Evolutionary conservation across 2,888 invertebrate genomes (phyloP).

Genomic region (Trimorus sp.): DNA sequence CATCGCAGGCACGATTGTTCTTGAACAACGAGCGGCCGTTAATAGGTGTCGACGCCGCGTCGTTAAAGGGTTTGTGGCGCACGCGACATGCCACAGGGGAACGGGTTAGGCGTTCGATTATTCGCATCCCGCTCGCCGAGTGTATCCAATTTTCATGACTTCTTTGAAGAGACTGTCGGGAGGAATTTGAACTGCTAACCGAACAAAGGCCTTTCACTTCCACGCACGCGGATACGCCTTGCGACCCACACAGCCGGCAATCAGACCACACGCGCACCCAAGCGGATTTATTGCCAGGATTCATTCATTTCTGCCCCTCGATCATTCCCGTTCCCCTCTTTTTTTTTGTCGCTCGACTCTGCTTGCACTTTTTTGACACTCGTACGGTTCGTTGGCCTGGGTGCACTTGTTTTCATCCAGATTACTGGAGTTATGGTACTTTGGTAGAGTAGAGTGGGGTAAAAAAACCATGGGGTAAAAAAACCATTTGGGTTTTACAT

Average conservation of each 20-base stretch:
- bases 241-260: slow-evolving; percentile 65
- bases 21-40: slow-evolving; percentile 11
- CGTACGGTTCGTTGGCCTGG: no score
- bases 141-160: slow-evolving; percentile 66
- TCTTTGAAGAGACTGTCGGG: slow-evolving; percentile 57
- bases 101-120: slow-evolving; percentile 43
- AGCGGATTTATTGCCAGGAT: slow-evolving; percentile 57
- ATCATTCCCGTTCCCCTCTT: background rate
- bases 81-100: slow-evolving; percentile 30
- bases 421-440: no score
- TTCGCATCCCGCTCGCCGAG: slow-evolving; percentile 37
- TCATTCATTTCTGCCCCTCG: slow-evolving; percentile 40
- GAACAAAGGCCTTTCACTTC: slow-evolving; percentile 76
- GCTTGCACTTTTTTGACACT: no score
- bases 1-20: no score
- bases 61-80: slow-evolving; percentile 43
- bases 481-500: no score
- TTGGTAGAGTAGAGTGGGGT: no score
- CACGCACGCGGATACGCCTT: slow-evolving; percentile 69
- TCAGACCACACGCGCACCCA: slow-evolving; percentile 64
- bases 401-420: no score
- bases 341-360: background rate
- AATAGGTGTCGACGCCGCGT: slow-evolving; percentile 35
- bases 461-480: no score
- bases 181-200: slow-evolving; percentile 65